Conservation (phyloP, 2,888 invertebrate genomes). For the Ctena decussata region DNA sequence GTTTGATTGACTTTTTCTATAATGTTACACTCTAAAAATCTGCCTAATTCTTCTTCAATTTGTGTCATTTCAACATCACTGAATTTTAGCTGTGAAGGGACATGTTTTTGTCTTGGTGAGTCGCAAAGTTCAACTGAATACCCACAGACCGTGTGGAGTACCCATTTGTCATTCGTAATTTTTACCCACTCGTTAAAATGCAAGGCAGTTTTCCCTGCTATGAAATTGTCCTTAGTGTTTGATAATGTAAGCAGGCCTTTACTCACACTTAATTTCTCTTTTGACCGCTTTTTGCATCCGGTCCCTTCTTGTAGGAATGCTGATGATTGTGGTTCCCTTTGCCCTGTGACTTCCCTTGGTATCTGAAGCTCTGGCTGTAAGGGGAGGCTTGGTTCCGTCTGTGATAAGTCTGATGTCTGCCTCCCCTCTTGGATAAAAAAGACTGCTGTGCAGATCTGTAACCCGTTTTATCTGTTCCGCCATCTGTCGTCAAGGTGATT, state of each 20-base stretch:
- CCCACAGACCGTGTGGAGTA: slow-evolving; percentile 6
- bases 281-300: no score
- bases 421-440: not conserved
- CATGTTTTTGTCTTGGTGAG: not conserved
- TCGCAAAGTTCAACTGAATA: not conserved
- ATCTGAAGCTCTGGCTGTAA: not conserved
- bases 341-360: no score
- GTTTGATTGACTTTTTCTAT: not conserved
- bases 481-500: not conserved
- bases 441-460: not conserved
- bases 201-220: slow-evolving; percentile 4
- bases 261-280: not conserved
- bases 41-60: not conserved
- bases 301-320: no score
- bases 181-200: not conserved
- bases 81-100: not conserved
- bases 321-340: no score
- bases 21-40: not conserved
- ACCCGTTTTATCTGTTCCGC: not conserved
- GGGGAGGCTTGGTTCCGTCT: not conserved
- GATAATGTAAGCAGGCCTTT: not conserved
- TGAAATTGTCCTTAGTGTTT: slow-evolving; percentile 11
- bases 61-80: not conserved
- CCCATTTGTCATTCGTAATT: slow-evolving; percentile 12
- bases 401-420: not conserved